Percentiles rank a stretch among this genome's conserved stretches.
Evolutionary conservation across 2,113 vertebrate genomes (phyloP).

Genomic region (Oryzias celebensis): DNA sequence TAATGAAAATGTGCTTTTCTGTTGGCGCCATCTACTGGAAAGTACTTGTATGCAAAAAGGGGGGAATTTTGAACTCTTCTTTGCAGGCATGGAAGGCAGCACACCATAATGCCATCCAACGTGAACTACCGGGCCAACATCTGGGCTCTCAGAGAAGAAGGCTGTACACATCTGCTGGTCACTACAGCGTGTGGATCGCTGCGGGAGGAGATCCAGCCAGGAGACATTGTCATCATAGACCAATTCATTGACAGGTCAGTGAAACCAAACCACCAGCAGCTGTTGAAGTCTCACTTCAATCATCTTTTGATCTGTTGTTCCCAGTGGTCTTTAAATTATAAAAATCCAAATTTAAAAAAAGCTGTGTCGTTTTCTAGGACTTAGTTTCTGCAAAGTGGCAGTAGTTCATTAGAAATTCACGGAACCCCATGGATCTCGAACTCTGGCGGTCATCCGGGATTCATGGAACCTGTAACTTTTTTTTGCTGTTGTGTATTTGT

Average conservation of each 20-base stretch:
- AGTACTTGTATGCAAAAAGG: not conserved
- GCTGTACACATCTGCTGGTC: constrained; percentile 90
- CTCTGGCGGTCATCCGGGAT: no score
- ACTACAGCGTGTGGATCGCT: constrained; percentile 96
- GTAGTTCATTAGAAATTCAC: no score
- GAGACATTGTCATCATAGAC: constrained; percentile 92
- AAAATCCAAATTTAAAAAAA: no score
- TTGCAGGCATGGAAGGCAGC: constrained; percentile 89
- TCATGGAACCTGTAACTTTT: no score
- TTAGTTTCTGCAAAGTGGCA: no score
- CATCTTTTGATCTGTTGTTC: not conserved
- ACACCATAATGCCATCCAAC: constrained; percentile 91
- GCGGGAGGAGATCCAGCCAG: constrained; percentile 92
- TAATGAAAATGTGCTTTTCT: not conserved
- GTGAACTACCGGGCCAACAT: constrained; percentile 95
- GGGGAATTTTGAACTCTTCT: not conserved
- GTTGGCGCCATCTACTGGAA: constrained; percentile 60
- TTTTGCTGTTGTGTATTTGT: no score
- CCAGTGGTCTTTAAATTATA: no score
- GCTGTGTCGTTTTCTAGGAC: no score
- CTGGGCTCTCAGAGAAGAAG: constrained; percentile 91
- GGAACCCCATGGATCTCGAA: no score
- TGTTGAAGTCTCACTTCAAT: not conserved
- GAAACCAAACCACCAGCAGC: not conserved
- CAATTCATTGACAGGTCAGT: constrained; percentile 95